A percentile compares a stretch with the other conserved stretches of the same genome.
phyloP scores from a whole-genome alignment of 2,113 vertebrate species.

The Rattus norvegicus region DNA sequence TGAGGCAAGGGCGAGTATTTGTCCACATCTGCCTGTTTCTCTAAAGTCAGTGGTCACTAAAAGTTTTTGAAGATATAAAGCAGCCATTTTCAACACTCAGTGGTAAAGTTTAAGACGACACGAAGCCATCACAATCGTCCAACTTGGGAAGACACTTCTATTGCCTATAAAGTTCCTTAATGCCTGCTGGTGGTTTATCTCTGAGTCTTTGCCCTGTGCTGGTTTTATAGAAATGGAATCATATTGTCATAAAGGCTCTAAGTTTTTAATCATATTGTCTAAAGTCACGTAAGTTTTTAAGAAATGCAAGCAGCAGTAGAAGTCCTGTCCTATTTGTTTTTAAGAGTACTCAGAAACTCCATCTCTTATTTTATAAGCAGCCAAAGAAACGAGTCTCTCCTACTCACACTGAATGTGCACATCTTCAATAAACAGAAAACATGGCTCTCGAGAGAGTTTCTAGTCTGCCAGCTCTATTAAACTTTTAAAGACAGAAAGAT shows the following conservation, averaged over 20 bases:
- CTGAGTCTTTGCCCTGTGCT: neutral
- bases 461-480: neutral
- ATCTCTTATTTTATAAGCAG: neutral
- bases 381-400: neutral
- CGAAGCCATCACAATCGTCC: neutral
- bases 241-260: neutral
- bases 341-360: neutral
- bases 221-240: conserved; percentile 12
- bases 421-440: neutral
- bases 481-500: neutral
- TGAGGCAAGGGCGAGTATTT: neutral
- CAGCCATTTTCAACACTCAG: neutral
- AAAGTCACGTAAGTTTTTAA: neutral
- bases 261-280: too few relatives aligned
- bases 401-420: neutral
- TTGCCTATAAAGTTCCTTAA: neutral
- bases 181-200: neutral
- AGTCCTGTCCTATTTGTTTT: neutral
- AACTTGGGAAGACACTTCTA: neutral
- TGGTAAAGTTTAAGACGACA: neutral
- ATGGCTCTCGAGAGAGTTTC: neutral
- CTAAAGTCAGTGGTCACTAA: neutral
- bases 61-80: neutral
- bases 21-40: neutral
- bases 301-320: neutral